These are phyloP conservation scores for Chaetogeoica ovagalla DNA, from an alignment of 2,888 invertebrate species.

Conservation along the genomic window DNA sequence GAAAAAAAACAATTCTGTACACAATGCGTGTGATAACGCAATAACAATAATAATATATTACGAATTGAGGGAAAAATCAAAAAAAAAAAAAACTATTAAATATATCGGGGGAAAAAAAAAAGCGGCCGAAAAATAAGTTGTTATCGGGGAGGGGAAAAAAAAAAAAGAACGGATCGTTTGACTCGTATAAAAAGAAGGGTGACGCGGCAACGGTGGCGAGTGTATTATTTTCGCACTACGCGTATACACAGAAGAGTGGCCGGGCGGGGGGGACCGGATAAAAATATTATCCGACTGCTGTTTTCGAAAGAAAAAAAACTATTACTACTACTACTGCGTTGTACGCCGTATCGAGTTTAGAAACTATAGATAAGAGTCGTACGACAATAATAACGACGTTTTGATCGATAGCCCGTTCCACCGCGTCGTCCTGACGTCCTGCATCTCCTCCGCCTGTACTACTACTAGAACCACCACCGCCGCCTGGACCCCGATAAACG, in stretches of 20 bases:
- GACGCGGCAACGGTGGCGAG: no score
- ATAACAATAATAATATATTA: constrained; percentile 32
- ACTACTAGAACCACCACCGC: no score
- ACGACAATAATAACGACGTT: constrained; percentile 4
- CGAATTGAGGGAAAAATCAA: constrained; percentile 49
- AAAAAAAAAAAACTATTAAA: constrained; percentile 36
- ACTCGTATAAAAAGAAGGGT: constrained; percentile 37
- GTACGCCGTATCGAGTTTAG: no score
- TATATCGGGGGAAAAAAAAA: background rate
- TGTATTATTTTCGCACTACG: constrained; percentile 45
- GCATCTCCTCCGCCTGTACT: no score
- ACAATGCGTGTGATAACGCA: constrained; percentile 8
- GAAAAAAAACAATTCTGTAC: constrained; percentile 23
- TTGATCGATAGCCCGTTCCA: constrained; percentile 28
- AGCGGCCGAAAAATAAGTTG: constrained; percentile 45
- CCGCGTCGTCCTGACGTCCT: no score
- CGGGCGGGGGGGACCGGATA: no score
- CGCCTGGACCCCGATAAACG: no score
- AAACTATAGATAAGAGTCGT: constrained; percentile 26
- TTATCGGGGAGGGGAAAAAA: constrained; percentile 8
- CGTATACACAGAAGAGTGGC: background rate
- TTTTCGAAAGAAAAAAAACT: constrained; percentile 2
- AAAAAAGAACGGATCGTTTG: constrained; percentile 42
- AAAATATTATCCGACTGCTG: constrained; percentile 37
- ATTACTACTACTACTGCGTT: no score